Evolutionary conservation across 1,140 invertebrate species (phyloP), one percentile per base, ranked within the genome.

Genomic region (Luehdorfia chinensis): DNA sequence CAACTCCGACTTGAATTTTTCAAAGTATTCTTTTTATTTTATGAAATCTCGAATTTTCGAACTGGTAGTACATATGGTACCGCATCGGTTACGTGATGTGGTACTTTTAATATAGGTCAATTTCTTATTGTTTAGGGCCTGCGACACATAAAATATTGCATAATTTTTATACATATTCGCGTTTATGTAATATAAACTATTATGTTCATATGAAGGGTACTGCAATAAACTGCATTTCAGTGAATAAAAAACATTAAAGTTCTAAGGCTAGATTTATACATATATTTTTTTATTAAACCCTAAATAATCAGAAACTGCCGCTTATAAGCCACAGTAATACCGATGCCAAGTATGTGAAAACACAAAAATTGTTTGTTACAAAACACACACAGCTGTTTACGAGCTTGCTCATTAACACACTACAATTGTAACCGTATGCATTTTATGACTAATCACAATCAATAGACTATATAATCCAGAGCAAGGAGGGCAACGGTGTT

Each of bases 141-240:
- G 64, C 55, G 56, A 64, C 55, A 60, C 37, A 53, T 47, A 55
- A 55, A 66, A 64, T 62, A 70, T 51, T 67, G 67, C 65, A 71
- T 71, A 71, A 71, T 71, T 71, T 67, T 71, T 71, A 67, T 71
- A 75, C 63, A 65, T 70, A 70, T 68, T 55, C 47, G 50, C 55
- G 61, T 65, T 54, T 66, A 64, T 70, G 61, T 74, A 68, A 74
- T 70, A 77, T 66, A 71, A 66, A 60, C 59, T 59, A 69, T 67
- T 68, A 75, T 77, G 74, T 77, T 65, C 49, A 73, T 60, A 65
- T 65, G 55, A 58, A 73, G 72, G 71, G 64, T 71, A 64, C 67
- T 75, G 72, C 75, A 78, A 78, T 78, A 70, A 66, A 62, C 51
- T 78, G 72, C 72, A 79, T 75, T 79, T 79, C 66, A 55, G 66